phyloP scores from a whole-genome alignment of 2,888 invertebrate genomes.

The Agonopterix alstromeriana region DNA sequence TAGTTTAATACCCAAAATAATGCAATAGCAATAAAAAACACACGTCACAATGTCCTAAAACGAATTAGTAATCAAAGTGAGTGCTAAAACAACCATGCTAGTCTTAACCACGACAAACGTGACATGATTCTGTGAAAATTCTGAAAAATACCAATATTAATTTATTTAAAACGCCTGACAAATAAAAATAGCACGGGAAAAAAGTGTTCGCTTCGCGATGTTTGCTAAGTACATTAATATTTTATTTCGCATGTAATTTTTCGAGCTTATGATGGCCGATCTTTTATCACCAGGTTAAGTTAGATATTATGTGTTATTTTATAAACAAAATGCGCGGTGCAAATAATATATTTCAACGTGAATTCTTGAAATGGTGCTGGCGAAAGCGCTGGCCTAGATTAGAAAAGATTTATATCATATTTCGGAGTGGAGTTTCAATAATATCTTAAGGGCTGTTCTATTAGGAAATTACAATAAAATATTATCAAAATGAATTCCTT shows the following conservation, averaged over 20 bases:
- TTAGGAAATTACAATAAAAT: slow-evolving; percentile 2
- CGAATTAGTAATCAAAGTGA: background rate
- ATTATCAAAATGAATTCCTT: slow-evolving; percentile 61
- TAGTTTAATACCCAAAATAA: slow-evolving; percentile 39
- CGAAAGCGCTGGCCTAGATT: slow-evolving; percentile 56
- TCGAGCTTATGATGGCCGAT: slow-evolving; percentile 43
- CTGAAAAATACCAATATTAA: background rate
- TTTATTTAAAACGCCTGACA: background rate
- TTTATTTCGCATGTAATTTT: too few species aligned
- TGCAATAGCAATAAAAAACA: slow-evolving; percentile 19
- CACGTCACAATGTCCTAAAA: slow-evolving; percentile 9
- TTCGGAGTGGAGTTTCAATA: background rate
- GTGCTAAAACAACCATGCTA: background rate
- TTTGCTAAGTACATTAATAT: too few species aligned
- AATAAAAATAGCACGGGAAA: too few species aligned
- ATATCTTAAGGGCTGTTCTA: too few species aligned
- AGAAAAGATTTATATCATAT: background rate
- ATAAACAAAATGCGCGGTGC: slow-evolving; percentile 43
- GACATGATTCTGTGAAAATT: slow-evolving; percentile 13
- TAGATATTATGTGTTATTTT: slow-evolving; percentile 38
- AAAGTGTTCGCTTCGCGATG: too few species aligned
- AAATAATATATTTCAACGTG: too few species aligned
- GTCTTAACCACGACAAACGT: slow-evolving; percentile 5
- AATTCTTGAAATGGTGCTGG: slow-evolving; percentile 67
- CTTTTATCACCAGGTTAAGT: slow-evolving; percentile 50